Base-by-base conservation (phyloP, 1,140 invertebrate genomes). In the Melitaea cinxia region DNA sequence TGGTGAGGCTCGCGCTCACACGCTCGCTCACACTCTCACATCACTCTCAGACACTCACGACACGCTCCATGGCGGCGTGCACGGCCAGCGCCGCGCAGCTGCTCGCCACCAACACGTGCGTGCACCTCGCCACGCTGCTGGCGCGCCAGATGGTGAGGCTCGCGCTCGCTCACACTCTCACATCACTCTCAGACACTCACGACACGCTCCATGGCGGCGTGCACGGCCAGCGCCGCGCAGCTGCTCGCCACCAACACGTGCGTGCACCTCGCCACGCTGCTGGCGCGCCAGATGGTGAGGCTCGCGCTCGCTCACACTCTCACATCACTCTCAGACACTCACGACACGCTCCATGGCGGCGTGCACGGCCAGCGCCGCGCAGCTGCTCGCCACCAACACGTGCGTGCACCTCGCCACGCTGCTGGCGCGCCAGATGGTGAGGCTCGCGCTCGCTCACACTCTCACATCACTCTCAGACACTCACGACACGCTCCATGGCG, bases 231-330 rank as follows among this genome's bases (percentile, higher is more conserved):
- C 24, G 80, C 77, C 4, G 56, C 68, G 1, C 75, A 76, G 56
- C 61, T 84, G 49, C 47, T 81, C 30, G 47, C 66, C 53, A 70
- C 78, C 52, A 72, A 74, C 65, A 65, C 68, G 2, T 62, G 66
- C 53, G 77, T 82, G 9, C 76, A 82, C 55, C 17, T 68, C 53
- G 72, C 73, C 21, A 80, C 71, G 17, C 74, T 88, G 26, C 73
- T 88, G 37, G 62, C 59, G 42, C 56, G 53, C 2, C 77, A 73
- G 26, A 65, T 83, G 70, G 85, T 88, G n/a, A 82, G 79, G n/a
- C n/a, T n/a, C n/a, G n/a, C n/a, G n/a, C n/a, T n/a, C n/a, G n/a
- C n/a, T n/a, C n/a, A n/a, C n/a, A n/a, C n/a, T n/a, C n/a, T n/a
- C n/a, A n/a, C n/a, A n/a, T n/a, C n/a, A n/a, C n/a, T n/a, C n/a